A percentile compares a stretch with the other conserved stretches of the same genome.
phyloP scores from a whole-genome alignment of 2,888 invertebrate species.

The Tiphia femorata region DNA sequence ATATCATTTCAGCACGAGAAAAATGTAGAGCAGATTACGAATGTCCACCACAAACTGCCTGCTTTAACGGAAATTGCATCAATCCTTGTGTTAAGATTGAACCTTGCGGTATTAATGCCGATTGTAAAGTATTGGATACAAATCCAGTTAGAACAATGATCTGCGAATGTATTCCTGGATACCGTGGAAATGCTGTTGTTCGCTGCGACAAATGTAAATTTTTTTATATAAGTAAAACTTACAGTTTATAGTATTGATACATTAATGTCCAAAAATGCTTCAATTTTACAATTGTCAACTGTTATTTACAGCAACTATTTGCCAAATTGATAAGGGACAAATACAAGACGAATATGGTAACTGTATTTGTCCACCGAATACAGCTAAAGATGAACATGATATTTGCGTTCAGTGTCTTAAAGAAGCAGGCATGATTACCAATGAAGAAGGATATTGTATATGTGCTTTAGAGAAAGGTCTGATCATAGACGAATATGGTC shows the following conservation, averaged over 20 bases:
- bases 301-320: conserved; percentile 71
- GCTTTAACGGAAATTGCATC: conserved; percentile 84
- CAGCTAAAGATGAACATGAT: conserved; percentile 82
- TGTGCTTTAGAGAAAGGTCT: conserved; percentile 85
- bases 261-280: too few species aligned
- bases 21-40: conserved; percentile 84
- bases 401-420: conserved; percentile 82
- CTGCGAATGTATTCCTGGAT: conserved; percentile 88
- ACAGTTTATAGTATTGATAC: neutral
- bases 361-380: conserved; percentile 83
- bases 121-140: conserved; percentile 85
- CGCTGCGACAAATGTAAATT: conserved; percentile 82
- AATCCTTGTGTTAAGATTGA: conserved; percentile 85
- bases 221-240: neutral
- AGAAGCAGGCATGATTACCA: conserved; percentile 81
- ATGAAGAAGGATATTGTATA: conserved; percentile 83
- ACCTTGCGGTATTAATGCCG: conserved; percentile 86
- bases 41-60: conserved; percentile 86
- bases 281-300: neutral
- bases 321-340: conserved; percentile 79
- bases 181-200: conserved; percentile 87
- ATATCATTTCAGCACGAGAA: conserved; percentile 28
- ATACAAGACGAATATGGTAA: conserved; percentile 76
- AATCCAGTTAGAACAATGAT: conserved; percentile 89
- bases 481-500: conserved; percentile 81